These are phyloP conservation scores for Mormyrus lacerda DNA, from an alignment of 2,113 vertebrate species.

Conservation along the genomic window DNA sequence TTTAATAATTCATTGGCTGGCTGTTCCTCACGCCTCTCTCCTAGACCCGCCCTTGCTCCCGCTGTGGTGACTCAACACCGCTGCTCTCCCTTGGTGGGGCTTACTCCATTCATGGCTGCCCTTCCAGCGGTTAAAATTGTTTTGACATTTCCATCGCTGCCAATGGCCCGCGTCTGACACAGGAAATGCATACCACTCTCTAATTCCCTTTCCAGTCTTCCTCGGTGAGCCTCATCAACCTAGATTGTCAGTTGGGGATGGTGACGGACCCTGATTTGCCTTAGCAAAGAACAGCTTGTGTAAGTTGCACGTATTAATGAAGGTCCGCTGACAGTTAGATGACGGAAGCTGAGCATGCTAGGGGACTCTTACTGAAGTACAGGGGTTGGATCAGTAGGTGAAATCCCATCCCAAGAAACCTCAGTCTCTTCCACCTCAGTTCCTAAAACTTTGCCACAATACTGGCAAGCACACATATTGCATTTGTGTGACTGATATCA, in stretches of 20 bases:
- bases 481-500: neutral
- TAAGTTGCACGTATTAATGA: neutral
- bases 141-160: slow-evolving; percentile 34
- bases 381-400: neutral
- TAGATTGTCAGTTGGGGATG: neutral
- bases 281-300: neutral
- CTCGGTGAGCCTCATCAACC: neutral
- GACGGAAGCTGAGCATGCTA: neutral
- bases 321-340: neutral
- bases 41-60: neutral
- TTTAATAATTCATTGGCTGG: slow-evolving; percentile 28
- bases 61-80: neutral
- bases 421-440: neutral
- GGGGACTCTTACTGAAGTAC: neutral
- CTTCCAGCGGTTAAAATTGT: slow-evolving; percentile 33
- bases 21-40: neutral
- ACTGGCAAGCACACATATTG: neutral
- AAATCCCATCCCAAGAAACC: neutral
- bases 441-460: neutral
- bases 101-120: slow-evolving; percentile 39
- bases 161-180: slow-evolving; percentile 14
- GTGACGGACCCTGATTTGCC: neutral
- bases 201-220: slow-evolving; percentile 29
- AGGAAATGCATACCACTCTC: slow-evolving; percentile 38
- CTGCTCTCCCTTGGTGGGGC: neutral